Conservation (phyloP, 2,888 invertebrate species). For the Callosobruchus maculatus region DNA sequence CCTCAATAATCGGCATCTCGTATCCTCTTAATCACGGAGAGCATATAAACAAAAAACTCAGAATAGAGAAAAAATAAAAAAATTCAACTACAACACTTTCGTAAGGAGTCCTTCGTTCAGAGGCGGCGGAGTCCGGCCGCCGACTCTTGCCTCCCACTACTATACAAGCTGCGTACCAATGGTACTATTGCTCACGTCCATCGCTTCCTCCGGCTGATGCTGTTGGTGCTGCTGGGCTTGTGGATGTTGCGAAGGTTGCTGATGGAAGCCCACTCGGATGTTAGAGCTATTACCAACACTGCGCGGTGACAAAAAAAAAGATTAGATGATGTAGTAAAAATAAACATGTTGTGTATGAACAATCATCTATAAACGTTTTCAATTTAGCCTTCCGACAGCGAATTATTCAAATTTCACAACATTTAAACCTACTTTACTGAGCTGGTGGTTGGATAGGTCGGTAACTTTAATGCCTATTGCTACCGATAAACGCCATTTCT, state of each 20-base stretch:
- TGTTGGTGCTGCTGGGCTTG: background rate
- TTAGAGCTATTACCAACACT: background rate
- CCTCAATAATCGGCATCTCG: background rate
- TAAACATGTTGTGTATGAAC: too few species aligned
- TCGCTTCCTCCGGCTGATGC: background rate
- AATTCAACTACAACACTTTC: background rate
- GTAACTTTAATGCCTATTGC: too few species aligned
- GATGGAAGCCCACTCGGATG: background rate
- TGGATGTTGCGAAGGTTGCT: background rate
- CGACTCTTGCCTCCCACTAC: background rate
- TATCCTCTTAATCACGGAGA: background rate
- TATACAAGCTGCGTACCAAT: background rate
- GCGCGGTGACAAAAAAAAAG: too few species aligned
- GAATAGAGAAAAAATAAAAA: background rate
- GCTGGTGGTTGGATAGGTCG: too few species aligned
- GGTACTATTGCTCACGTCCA: background rate
- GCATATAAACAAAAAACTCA: background rate
- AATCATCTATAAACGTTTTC: too few species aligned
- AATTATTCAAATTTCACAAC: too few species aligned
- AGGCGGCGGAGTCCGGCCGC: background rate
- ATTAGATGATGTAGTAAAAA: too few species aligned
- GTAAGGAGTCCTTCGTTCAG: background rate
- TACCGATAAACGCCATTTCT: too few species aligned
- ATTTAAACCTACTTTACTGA: too few species aligned
- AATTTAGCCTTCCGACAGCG: too few species aligned